These are phyloP conservation scores for Eilema griseolum DNA, from an alignment of 2,888 invertebrate species.

Conservation along the genomic window DNA sequence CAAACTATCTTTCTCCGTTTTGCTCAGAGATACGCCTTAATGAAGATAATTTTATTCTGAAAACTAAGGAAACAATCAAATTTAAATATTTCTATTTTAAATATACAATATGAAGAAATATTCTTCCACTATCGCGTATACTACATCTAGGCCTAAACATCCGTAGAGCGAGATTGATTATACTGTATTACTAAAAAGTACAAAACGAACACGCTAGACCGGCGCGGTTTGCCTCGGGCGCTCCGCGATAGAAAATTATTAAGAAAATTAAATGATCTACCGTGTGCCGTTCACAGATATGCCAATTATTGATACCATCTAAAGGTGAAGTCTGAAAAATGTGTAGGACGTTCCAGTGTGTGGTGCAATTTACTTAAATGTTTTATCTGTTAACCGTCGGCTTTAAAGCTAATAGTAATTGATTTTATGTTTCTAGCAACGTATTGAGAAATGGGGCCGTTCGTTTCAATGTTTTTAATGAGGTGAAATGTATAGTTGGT, in stretches of 20 bases:
- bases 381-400: constrained; percentile 69
- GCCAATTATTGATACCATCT: constrained; percentile 86
- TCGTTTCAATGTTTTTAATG: constrained; percentile 47
- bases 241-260: constrained; percentile 84
- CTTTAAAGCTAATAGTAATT: constrained; percentile 76
- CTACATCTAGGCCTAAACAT: constrained; percentile 65
- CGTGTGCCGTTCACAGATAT: constrained; percentile 80
- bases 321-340: constrained; percentile 74
- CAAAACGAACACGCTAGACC: constrained; percentile 73
- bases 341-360: constrained; percentile 73
- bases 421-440: constrained; percentile 71
- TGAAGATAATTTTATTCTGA: neutral
- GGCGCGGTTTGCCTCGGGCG: constrained; percentile 70
- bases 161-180: constrained; percentile 80
- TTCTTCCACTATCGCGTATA: constrained; percentile 46
- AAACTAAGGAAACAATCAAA: neutral
- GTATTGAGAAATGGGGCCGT: constrained; percentile 55
- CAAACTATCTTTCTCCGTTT: too few relatives aligned
- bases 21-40: neutral
- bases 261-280: constrained; percentile 87
- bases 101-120: constrained; percentile 33
- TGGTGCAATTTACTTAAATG: constrained; percentile 66
- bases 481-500: constrained; percentile 42
- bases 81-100: neutral
- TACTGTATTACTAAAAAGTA: constrained; percentile 78